Evolutionary conservation across 2,113 vertebrate genomes (phyloP), one percentile per base, ranked within the genome.

Genomic region (Mormoops blainvillei): DNA sequence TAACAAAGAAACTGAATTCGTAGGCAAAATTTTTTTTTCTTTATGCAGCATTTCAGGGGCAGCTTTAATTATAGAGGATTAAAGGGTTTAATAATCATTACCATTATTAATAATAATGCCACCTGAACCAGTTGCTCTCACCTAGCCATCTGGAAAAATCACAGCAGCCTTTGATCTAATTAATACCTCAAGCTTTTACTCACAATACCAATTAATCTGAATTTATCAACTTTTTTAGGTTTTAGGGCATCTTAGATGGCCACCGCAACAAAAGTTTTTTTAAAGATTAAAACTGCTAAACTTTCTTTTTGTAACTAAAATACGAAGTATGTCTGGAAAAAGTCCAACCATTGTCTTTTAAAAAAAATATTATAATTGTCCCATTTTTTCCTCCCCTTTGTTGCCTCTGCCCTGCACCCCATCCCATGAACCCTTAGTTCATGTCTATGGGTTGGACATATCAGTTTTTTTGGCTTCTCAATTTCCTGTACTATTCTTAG

Each of bases 1-100:
- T 81, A 97, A 92, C 90, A 97, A 88, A 94, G 81, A 77, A 87
- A 73, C 22, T 31, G 26, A 65, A 96, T 90, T 92, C 36, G 89
- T n/a, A 76, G 82, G 36, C 7, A 73, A 88, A 92, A 92, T 16
- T 58, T 38, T 41, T 22, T 13, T 16, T 73, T 95, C 91, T 84
- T 77, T 52, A 94, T 50, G 87, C 84, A 71, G 36, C 50, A 92
- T 94, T 73, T 95, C 16, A 43, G 76, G 87, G 58, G n/a, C 77
- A 63, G 41, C 15, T 92, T 96, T 89, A 94, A 97, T 97, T 92
- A 95, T 24, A 48, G 52, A 61, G 61, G 71, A 68, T 91, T 94
- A 92, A 97, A 82, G 16, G 13, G n/a, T 52, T 92, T 95, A 85
- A 56, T 96, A 95, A 97, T 92, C 93, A 92, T 95, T 92, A 76